Base-by-base conservation (phyloP, 2,113 vertebrate species). In the Equus quagga region DNA sequence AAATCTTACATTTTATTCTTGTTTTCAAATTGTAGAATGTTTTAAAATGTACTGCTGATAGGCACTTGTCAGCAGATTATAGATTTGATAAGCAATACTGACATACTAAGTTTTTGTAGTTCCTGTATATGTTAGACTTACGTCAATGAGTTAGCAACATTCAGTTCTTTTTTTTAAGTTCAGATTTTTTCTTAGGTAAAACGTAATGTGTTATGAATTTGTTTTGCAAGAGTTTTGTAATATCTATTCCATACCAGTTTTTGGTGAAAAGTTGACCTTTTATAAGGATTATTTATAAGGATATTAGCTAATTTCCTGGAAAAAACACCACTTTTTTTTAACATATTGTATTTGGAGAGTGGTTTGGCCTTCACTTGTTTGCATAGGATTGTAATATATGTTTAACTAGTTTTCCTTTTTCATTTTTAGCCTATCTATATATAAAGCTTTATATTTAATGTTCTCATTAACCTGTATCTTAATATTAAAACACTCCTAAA, bases 321-420 rank as follows among this genome's bases (percentile, higher is more conserved):
- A 75, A 73, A 41, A 70, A 80, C 36, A 54, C 33, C 62, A 14
- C 5, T 23, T 93, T 96, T 95, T 97, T 95, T 97, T 62, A 97
- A 62, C 24, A 44, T 97, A 46, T 49, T 92, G 33, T 93, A 70
- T 84, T 92, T 96, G 33, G 79, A 75, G 56, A 14, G 6, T 84
- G 17, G 33, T 86, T 93, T 93, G 51, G 12, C 65, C 80, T 96
- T 92, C 28, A 86, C 8, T 91, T 97, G 24, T 96, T 96, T 94
- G 31, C 49, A 79, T 76, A 78, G 12, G 18, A 14, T 88, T 97
- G 60, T 92, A 93, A 91, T 93, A 70, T 83, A 92, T 84, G 58
- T 95, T 97, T 96, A 96, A 93, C 58, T 96, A 83, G 65, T 94
- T 93, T 89, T 89, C 13, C 49, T 96, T 96, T 81, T 70, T 23